Evolutionary conservation across 2,113 vertebrate genomes (phyloP), one percentile per base, ranked within the genome.

Genomic region (Macrotis lagotis): DNA sequence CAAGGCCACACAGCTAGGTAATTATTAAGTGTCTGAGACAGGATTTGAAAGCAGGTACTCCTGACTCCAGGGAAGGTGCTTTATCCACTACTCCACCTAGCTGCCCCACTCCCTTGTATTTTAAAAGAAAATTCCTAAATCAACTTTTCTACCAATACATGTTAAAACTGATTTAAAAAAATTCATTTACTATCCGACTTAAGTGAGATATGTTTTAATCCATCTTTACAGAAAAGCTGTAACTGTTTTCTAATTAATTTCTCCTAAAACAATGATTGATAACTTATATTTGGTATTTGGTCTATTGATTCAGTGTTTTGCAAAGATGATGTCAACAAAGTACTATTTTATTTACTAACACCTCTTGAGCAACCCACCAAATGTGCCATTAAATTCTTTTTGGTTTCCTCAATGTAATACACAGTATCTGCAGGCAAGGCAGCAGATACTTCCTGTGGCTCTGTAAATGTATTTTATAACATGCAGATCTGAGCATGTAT

Each of bases 321-420:
- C 89, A 94, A 95, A 94, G 48, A 22, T 90, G 22, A 66, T 90
- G 44, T 83, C 19, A 95, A 16, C 48, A 2, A 95, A 95, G 19
- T 92, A 37, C 31, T 28, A 14, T 37, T 48, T 89, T 59, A 91
- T 91, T 95, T 95, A 95, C 92, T 92, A 90, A 52, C 26, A 93
- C 91, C 92, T 91, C 28, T 93, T 95, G 44, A 95, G 26, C 93
- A 95, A 59, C 74, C 88, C 90, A 93, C 52, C 51, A 96, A 89
- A n/a, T 90, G 52, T 22, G 89, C 90, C 50, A 94, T 93, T 94
- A 90, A 95, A 90, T 88, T 50, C 55, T 26, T 25, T 93, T 51
- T 93, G 48, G 50, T 93, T 94, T 96, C 74, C 37, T 95, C 93
- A 50, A 94, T 5, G 22, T 9, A 44, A 92, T 49, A 31, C 14